Percentiles rank a stretch among this genome's conserved stretches.
phyloP scores from a whole-genome alignment of 2,888 invertebrate genomes.

The Pandemis heparana region DNA sequence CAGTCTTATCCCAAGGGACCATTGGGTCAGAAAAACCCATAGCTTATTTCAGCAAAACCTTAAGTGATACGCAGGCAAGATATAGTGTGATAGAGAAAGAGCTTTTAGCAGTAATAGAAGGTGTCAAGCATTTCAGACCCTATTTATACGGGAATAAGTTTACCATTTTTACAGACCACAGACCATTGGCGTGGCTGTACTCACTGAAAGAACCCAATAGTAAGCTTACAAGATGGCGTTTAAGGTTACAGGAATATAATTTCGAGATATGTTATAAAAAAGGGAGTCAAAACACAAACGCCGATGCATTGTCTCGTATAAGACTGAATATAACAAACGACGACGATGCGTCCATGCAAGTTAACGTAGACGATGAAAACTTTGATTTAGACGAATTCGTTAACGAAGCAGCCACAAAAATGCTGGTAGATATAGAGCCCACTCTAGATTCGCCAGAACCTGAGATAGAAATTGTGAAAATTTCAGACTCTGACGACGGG shows the following conservation, averaged over 20 bases:
- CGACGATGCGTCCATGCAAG: neutral
- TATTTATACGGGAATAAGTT: no score
- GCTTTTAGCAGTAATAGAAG: conserved; percentile 40
- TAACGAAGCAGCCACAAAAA: neutral
- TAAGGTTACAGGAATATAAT: no score
- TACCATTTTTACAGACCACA: no score
- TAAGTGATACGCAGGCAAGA: conserved; percentile 13
- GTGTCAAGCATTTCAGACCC: no score
- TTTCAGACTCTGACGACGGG: conserved; percentile 17
- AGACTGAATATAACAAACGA: no score
- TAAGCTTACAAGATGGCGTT: no score
- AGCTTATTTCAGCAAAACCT: conserved; percentile 2
- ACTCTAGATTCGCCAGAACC: neutral
- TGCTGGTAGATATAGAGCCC: neutral
- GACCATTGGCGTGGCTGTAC: no score
- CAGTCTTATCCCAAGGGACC: conserved; percentile 42
- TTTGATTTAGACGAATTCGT: neutral
- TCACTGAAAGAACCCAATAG: no score
- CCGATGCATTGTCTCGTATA: no score
- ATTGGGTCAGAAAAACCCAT: conserved; percentile 40
- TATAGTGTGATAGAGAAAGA: conserved; percentile 43
- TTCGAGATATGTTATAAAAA: no score
- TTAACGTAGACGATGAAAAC: conserved; percentile 20
- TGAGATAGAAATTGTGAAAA: conserved; percentile 7
- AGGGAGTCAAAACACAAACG: no score